Percentiles rank a stretch among this genome's conserved stretches.
These are phyloP conservation scores for Pycnonotus jocosus DNA, from an alignment of 2,113 vertebrate species.

Conservation along the genomic window DNA sequence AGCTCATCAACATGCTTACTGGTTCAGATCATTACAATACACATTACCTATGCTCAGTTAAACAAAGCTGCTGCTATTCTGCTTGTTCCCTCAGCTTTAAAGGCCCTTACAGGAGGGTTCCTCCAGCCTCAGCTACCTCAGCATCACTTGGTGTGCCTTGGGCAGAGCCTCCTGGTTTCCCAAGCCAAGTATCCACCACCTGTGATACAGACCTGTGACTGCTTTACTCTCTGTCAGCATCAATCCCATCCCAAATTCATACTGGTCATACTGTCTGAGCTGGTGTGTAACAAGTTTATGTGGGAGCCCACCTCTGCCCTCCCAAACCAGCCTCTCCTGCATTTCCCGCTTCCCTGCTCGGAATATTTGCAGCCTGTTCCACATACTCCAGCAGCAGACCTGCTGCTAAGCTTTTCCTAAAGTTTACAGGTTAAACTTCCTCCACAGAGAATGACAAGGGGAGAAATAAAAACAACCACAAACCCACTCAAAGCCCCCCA, in stretches of 20 bases:
- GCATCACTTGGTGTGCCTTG: not conserved
- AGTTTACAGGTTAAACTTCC: not conserved
- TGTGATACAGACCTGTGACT: accelerated
- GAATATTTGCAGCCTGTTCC: not conserved
- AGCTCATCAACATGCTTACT: not conserved
- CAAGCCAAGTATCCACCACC: not conserved
- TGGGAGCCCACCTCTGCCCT: not conserved
- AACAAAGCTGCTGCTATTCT: not conserved
- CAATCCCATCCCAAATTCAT: not conserved
- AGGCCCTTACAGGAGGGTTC: not conserved
- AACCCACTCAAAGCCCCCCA: not conserved
- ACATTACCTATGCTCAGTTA: not conserved
- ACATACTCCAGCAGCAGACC: not conserved
- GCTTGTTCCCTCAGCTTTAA: not conserved
- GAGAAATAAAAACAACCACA: not conserved
- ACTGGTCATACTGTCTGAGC: not conserved
- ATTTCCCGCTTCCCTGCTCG: not conserved
- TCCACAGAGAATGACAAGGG: not conserved
- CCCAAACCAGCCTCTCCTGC: not conserved
- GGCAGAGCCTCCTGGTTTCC: not conserved
- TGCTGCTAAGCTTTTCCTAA: not conserved
- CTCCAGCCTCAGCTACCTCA: not conserved
- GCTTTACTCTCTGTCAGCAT: not conserved
- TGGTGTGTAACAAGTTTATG: not conserved
- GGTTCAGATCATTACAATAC: not conserved